A percentile compares a stretch with the other conserved stretches of the same genome.
Evolutionary conservation across 2,888 invertebrate genomes (phyloP).

Genomic region (Clunio marinus): DNA sequence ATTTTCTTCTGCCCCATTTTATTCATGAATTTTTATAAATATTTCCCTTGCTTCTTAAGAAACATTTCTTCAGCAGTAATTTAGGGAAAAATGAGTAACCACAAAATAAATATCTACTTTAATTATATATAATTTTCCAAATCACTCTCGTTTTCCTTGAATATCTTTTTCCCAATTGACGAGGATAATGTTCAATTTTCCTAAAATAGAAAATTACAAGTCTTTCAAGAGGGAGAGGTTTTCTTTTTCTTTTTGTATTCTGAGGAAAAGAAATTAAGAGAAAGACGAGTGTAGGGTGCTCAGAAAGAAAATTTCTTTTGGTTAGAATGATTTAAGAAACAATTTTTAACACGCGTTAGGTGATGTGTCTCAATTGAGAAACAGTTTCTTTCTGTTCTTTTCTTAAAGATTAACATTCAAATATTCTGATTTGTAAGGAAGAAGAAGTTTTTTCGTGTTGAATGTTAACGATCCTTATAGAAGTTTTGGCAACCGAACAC

Average conservation of each 20-base stretch:
- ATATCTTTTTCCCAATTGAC: background rate
- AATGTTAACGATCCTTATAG: background rate
- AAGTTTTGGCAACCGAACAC: background rate
- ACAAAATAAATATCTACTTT: conserved; percentile 37
- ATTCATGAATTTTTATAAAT: background rate
- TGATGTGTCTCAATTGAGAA: too few species aligned
- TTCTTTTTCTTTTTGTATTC: background rate
- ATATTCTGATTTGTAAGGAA: too few species aligned
- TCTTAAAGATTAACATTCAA: too few species aligned
- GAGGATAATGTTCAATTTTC: background rate
- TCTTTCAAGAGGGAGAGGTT: background rate
- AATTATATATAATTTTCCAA: conserved; percentile 38
- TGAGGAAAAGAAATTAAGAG: background rate
- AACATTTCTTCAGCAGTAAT: conserved; percentile 13
- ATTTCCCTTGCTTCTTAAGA: background rate
- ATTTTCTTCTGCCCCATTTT: background rate
- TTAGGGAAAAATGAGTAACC: conserved; percentile 33
- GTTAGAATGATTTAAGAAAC: too few species aligned
- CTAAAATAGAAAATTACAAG: conserved; percentile 32
- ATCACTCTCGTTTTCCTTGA: conserved; percentile 24
- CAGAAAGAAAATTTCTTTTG: too few species aligned
- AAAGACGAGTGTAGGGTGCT: background rate
- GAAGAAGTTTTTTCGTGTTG: too few species aligned
- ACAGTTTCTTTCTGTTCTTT: too few species aligned
- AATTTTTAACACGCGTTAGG: background rate